phyloP scores from a whole-genome alignment of 2,113 vertebrate genomes.

The Cheirogaleus medius region DNA sequence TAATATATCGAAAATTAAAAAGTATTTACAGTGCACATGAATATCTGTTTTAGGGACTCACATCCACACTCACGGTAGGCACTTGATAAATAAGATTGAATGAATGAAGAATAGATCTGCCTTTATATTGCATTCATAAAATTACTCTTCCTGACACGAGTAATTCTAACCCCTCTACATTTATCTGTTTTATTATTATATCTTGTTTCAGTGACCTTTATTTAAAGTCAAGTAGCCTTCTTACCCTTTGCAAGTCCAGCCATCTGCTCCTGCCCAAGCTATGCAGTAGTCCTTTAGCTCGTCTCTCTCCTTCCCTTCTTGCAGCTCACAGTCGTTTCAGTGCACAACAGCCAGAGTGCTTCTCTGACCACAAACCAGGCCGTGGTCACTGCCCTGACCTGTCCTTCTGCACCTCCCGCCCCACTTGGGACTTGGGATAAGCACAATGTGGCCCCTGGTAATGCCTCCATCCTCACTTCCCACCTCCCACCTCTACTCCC shows the following conservation, averaged over 20 bases:
- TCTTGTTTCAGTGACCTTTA: neutral
- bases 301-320: no score
- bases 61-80: neutral
- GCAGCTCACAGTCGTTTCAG: no score
- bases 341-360: neutral
- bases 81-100: neutral
- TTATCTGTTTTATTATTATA: neutral
- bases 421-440: neutral
- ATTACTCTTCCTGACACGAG: neutral
- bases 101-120: neutral
- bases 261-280: no score
- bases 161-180: neutral
- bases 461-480: no score
- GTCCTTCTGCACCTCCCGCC: neutral
- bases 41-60: neutral
- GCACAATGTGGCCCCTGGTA: neutral
- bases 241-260: neutral
- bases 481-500: neutral
- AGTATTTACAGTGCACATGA: neutral
- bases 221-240: neutral
- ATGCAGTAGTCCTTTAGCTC: neutral
- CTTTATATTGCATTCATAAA: neutral
- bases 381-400: neutral
- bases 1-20: neutral
- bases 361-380: neutral